Conservation (phyloP, 2,797 vertebrate species). For the Enteromius trimaculatus region DNA sequence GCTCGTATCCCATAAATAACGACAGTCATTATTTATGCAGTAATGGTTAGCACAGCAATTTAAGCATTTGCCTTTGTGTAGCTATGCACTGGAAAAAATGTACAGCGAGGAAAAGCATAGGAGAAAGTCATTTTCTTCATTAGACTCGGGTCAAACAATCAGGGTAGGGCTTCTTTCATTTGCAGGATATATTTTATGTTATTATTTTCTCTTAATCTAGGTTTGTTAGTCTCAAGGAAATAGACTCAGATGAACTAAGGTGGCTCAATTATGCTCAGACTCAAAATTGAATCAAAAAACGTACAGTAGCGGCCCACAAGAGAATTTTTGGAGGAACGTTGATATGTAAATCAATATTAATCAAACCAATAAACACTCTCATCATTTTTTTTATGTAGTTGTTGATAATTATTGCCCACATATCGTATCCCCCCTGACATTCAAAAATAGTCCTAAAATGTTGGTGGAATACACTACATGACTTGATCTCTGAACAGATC, state of each 20-base stretch:
- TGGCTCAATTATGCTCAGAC: neutral
- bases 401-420: neutral
- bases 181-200: neutral
- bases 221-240: neutral
- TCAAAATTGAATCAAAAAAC: neutral
- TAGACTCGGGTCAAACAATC: neutral
- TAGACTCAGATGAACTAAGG: neutral
- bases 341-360: constrained; percentile 12
- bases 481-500: too few species aligned
- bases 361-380: neutral
- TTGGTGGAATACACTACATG: too few species aligned
- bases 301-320: neutral
- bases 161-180: neutral
- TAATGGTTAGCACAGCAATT: constrained; percentile 38
- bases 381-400: neutral
- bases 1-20: constrained; percentile 31
- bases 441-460: neutral
- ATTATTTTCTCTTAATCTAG: neutral
- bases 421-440: neutral
- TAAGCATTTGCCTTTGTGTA: constrained; percentile 6
- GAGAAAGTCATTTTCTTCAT: neutral
- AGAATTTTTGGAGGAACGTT: neutral
- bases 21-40: constrained; percentile 36
- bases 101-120: neutral
- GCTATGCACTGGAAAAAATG: neutral